These are phyloP conservation scores for Dasypogon diadema DNA, from an alignment of 2,888 invertebrate genomes.

Conservation along the genomic window DNA sequence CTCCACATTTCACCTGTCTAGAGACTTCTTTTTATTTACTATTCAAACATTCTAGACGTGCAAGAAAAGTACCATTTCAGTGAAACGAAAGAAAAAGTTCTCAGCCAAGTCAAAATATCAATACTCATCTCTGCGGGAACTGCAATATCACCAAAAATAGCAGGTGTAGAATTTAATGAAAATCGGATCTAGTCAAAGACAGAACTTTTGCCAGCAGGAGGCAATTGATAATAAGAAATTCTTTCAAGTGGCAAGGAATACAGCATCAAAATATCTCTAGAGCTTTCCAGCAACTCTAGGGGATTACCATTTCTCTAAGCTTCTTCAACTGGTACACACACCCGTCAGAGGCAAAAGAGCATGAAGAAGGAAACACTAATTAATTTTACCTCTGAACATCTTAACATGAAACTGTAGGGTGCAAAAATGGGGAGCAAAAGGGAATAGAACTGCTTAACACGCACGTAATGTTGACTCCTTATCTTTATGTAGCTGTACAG, in stretches of 20 bases:
- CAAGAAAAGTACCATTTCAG: background rate
- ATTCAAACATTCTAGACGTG: too few species aligned
- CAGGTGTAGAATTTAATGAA: background rate
- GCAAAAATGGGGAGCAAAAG: constrained; percentile 8
- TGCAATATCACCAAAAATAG: background rate
- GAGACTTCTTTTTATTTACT: too few species aligned
- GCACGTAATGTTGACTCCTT: constrained; percentile 7
- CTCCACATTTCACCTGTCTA: too few species aligned
- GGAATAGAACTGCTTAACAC: constrained; percentile 25
- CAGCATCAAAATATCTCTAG: background rate
- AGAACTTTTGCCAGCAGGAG: background rate
- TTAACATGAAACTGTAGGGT: constrained; percentile 41
- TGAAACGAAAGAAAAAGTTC: background rate
- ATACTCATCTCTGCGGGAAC: background rate
- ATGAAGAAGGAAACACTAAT: constrained; percentile 51
- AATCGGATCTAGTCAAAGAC: background rate
- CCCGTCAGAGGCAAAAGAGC: constrained; percentile 29
- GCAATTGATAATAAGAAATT: background rate
- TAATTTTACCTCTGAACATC: constrained; percentile 53
- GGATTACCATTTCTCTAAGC: background rate
- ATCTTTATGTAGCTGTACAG: background rate
- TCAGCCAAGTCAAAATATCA: background rate
- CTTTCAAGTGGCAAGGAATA: background rate
- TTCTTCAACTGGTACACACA: constrained; percentile 4
- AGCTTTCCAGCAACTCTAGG: background rate